phyloP scores from a whole-genome alignment of 1,140 invertebrate genomes.

The Ridgeia piscesae region DNA sequence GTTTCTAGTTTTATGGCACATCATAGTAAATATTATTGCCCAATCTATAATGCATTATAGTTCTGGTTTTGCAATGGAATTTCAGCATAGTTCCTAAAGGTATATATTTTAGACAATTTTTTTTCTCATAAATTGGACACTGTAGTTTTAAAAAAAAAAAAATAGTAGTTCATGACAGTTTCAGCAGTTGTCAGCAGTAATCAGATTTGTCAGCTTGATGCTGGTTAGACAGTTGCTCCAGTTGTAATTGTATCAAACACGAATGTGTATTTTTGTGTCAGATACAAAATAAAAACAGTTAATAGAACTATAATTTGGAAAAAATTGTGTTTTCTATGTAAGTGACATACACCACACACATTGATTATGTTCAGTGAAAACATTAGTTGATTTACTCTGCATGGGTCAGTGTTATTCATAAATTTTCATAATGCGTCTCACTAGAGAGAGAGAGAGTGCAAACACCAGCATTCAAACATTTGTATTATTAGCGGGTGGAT shows the following conservation, averaged over 20 bases:
- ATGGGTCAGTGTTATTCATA: background rate
- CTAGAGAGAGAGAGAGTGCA: no score
- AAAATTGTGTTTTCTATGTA: background rate
- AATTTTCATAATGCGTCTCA: background rate
- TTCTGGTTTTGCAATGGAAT: background rate
- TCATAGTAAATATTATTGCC: background rate
- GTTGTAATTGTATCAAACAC: background rate
- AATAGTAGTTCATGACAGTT: background rate
- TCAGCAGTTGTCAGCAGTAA: background rate
- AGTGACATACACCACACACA: background rate
- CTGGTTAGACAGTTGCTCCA: background rate
- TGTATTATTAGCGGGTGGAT: background rate
- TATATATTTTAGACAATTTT: background rate
- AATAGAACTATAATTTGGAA: background rate
- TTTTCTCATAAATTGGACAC: background rate
- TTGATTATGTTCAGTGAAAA: background rate
- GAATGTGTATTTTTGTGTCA: background rate
- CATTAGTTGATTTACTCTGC: background rate
- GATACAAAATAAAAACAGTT: no score
- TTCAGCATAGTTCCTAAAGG: background rate
- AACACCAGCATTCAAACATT: no score
- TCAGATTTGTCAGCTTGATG: background rate
- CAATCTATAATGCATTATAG: background rate
- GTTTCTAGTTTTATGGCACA: background rate
- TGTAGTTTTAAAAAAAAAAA: no score